Percentiles rank a stretch among this genome's conserved stretches.
Evolutionary conservation across 2,888 invertebrate genomes (phyloP).

Genomic region (Euphydryas editha): DNA sequence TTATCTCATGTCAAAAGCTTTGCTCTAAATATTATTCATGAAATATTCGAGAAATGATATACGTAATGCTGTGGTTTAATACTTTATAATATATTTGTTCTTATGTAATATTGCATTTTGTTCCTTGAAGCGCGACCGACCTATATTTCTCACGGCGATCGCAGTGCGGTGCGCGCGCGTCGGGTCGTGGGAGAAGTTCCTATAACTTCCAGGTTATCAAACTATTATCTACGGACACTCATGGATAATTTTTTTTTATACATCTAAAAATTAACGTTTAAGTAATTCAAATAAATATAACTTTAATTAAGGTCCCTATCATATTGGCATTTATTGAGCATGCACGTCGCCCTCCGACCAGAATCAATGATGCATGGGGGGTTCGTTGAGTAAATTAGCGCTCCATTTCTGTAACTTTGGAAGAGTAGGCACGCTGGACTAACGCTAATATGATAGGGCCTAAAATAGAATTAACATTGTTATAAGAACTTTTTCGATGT

Average conservation of each 20-base stretch:
- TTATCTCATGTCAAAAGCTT: not conserved
- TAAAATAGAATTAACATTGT: not conserved
- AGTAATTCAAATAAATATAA: no score
- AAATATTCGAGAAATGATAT: slow-evolving; percentile 10
- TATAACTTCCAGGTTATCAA: slow-evolving; percentile 39
- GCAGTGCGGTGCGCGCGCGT: slow-evolving; percentile 52
- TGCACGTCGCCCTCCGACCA: no score
- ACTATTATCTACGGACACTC: slow-evolving; percentile 37
- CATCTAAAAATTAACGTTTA: not conserved
- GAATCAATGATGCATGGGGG: not conserved
- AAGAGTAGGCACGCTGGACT: no score
- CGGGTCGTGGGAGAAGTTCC: slow-evolving; percentile 60
- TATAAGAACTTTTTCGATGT: not conserved
- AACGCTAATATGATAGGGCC: no score
- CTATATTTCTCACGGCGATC: slow-evolving; percentile 78
- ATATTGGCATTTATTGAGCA: no score
- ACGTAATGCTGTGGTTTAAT: slow-evolving; percentile 21
- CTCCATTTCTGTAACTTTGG: no score
- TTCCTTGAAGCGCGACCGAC: slow-evolving; percentile 68
- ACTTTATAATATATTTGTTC: slow-evolving; percentile 30
- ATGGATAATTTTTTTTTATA: slow-evolving; percentile 27
- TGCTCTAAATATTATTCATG: not conserved
- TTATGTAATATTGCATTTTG: slow-evolving; percentile 35
- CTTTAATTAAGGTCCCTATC: no score
- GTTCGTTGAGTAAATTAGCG: not conserved